Percentiles rank a stretch among this genome's conserved stretches.
These are phyloP conservation scores for Geopemphigus sp. DNA, from an alignment of 1,140 invertebrate genomes.

Conservation along the genomic window DNA sequence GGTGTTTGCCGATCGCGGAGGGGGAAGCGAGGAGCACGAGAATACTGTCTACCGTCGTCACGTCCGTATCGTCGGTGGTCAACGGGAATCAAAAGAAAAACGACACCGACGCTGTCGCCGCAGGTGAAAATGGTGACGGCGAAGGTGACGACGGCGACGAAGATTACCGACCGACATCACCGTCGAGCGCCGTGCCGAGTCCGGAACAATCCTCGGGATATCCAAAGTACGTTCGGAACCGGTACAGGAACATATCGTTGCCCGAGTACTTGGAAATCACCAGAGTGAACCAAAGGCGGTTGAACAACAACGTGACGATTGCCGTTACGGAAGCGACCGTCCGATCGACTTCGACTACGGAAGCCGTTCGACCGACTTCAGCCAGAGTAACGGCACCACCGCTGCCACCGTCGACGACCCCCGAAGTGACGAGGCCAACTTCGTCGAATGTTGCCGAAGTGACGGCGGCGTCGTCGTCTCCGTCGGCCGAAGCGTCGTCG, in stretches of 20 bases:
- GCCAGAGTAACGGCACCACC: too few species aligned
- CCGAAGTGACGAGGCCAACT: too few species aligned
- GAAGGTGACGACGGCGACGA: neutral
- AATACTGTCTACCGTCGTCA: conserved; percentile 34
- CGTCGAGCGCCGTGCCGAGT: neutral
- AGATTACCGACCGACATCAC: neutral
- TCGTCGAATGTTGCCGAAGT: too few species aligned
- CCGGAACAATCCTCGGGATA: neutral
- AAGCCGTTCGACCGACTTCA: neutral
- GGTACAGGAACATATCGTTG: conserved; percentile 26
- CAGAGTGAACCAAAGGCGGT: conserved; percentile 23
- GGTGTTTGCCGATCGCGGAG: neutral
- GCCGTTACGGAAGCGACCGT: too few species aligned
- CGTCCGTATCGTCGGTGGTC: conserved; percentile 22
- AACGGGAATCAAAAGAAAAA: conserved; percentile 2
- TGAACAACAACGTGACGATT: neutral
- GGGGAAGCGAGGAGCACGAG: neutral
- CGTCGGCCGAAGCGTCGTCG: too few species aligned
- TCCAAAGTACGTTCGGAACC: neutral
- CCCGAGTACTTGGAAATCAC: conserved; percentile 38
- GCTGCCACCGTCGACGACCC: too few species aligned
- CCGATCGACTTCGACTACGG: neutral
- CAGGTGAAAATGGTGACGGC: too few species aligned
- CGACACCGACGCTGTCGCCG: neutral
- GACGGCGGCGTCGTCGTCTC: neutral